These are phyloP conservation scores for Eupithecia exiguata DNA, from an alignment of 2,888 invertebrate genomes.

Conservation along the genomic window DNA sequence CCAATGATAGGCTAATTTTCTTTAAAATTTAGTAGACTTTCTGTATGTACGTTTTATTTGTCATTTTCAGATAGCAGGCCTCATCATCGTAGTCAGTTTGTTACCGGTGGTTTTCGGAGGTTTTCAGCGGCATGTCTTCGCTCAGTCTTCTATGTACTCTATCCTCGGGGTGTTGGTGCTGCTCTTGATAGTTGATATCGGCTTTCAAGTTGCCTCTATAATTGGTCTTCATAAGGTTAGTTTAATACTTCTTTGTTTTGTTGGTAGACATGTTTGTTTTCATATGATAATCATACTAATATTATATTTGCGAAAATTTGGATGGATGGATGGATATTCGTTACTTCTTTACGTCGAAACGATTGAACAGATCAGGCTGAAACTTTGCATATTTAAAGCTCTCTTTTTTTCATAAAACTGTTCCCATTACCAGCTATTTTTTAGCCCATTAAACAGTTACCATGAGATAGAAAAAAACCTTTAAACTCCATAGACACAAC, in stretches of 20 bases:
- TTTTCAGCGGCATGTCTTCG: conserved; percentile 15
- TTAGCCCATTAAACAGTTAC: too few species aligned
- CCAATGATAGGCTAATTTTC: neutral
- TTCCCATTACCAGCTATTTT: too few species aligned
- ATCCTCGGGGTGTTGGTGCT: conserved; percentile 15
- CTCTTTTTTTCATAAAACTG: too few species aligned
- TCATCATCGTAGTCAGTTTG: conserved; percentile 15
- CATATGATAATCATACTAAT: neutral
- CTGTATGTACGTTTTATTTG: neutral
- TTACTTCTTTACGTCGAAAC: too few species aligned
- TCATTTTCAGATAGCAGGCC: conserved; percentile 20
- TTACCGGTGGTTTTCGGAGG: conserved; percentile 16
- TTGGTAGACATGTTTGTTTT: neutral
- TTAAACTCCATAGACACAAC: too few species aligned
- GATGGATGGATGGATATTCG: too few species aligned
- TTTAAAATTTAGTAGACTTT: neutral
- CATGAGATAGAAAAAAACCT: too few species aligned
- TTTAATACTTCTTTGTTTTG: neutral
- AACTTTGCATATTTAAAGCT: too few species aligned
- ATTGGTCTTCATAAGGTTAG: conserved; percentile 30
- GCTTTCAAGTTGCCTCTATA: conserved; percentile 28
- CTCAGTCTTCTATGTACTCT: conserved; percentile 14
- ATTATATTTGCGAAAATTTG: too few species aligned
- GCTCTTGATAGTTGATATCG: conserved; percentile 17
- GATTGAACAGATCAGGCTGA: too few species aligned